A percentile compares a stretch with the other conserved stretches of the same genome.
phyloP scores from a whole-genome alignment of 2,113 vertebrate species.

The Nothocercus nigrocapillus region DNA sequence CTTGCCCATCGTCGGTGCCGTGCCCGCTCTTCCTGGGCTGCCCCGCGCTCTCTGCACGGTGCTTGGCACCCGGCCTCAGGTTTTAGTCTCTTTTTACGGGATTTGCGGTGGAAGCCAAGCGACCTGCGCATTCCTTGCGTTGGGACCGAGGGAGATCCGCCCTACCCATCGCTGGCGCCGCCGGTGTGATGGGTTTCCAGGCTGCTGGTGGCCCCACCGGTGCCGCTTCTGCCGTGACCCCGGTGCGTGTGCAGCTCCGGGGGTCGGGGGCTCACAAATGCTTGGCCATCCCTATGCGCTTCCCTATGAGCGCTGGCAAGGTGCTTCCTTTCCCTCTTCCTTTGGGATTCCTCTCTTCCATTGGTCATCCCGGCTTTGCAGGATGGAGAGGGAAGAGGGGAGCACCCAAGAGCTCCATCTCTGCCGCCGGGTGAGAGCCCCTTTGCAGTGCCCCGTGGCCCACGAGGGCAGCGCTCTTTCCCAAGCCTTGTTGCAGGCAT shows the following conservation, averaged over 20 bases:
- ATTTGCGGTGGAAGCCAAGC: too few relatives aligned
- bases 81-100: neutral
- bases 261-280: neutral
- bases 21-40: neutral
- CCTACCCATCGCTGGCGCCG: neutral
- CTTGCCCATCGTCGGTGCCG: neutral
- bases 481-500: neutral
- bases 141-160: neutral
- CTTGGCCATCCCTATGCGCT: too few relatives aligned
- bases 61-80: neutral
- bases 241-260: neutral
- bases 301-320: neutral
- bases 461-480: neutral
- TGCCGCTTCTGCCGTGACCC: too few relatives aligned
- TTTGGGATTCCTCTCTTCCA: neutral
- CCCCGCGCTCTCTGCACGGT: accelerated
- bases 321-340: neutral
- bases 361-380: neutral
- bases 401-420: neutral
- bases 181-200: neutral
- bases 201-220: neutral
- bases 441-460: too few relatives aligned
- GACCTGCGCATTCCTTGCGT: neutral
- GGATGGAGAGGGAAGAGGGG: neutral
- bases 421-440: neutral